A percentile compares a stretch with the other conserved stretches of the same genome.
Conservation (phyloP, 2,888 invertebrate genomes). For the Drosophila hawaiiensis region DNA sequence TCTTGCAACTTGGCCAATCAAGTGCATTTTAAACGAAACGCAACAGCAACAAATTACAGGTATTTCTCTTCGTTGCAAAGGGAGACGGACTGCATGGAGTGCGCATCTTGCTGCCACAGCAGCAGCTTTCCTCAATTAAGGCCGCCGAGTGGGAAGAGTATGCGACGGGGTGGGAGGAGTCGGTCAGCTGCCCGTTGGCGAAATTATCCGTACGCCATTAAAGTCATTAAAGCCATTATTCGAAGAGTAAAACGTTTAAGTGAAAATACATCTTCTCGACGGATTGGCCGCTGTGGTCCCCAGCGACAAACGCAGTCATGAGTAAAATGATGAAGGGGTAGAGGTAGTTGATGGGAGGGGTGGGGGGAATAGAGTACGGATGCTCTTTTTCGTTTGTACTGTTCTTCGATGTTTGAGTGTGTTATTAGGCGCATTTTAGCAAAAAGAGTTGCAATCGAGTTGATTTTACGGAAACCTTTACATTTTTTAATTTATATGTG, state of each 20-base stretch:
- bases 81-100: constrained; percentile 25
- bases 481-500: constrained; percentile 55
- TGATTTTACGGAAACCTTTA: constrained; percentile 64
- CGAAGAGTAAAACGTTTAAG: constrained; percentile 80
- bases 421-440: constrained; percentile 67
- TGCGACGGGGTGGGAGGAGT: constrained; percentile 5
- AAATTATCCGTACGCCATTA: constrained; percentile 79
- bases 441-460: constrained; percentile 55
- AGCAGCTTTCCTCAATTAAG: constrained; percentile 77
- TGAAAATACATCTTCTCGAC: constrained; percentile 74
- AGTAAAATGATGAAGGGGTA: background rate
- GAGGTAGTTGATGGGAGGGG: background rate
- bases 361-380: constrained; percentile 4
- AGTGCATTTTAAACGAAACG: constrained; percentile 63
- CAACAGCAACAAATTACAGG: constrained; percentile 69
- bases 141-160: constrained; percentile 42
- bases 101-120: constrained; percentile 46
- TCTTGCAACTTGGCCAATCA: constrained; percentile 42
- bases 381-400: constrained; percentile 17
- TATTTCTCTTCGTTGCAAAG: constrained; percentile 29
- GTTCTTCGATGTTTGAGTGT: constrained; percentile 38
- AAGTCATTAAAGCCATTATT: constrained; percentile 80
- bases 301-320: constrained; percentile 56
- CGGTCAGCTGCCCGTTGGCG: constrained; percentile 57
- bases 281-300: constrained; percentile 37